Percentiles rank a stretch among this genome's conserved stretches.
These are phyloP conservation scores for Ferdinandea cuprea DNA, from an alignment of 2,888 invertebrate species.

Conservation along the genomic window DNA sequence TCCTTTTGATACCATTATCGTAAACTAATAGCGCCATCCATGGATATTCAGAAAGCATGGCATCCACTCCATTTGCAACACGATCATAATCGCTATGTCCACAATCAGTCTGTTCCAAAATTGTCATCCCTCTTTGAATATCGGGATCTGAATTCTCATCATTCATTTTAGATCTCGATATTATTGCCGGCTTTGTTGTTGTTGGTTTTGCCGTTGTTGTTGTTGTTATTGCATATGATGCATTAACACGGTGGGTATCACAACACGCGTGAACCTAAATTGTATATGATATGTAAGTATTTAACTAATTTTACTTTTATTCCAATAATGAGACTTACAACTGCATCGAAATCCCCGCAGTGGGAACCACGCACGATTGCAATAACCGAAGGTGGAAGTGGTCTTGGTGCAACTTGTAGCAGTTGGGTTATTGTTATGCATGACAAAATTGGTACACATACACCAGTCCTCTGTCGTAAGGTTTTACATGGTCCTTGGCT, in stretches of 20 bases:
- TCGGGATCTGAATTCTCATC: conserved; percentile 5
- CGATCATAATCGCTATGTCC: conserved; percentile 84
- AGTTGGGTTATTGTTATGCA: conserved; percentile 55
- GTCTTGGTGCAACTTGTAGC: conserved; percentile 25
- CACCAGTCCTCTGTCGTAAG: conserved; percentile 22
- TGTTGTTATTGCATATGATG: not conserved
- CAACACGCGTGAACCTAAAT: conserved; percentile 61
- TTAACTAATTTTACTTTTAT: not conserved
- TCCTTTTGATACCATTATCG: conserved; percentile 31
- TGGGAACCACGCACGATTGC: conserved; percentile 41
- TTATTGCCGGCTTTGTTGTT: not conserved
- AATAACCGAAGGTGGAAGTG: conserved; percentile 39
- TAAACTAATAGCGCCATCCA: conserved; percentile 90
- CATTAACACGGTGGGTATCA: conserved; percentile 7
- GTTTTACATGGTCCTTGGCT: conserved; percentile 57
- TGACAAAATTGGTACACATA: conserved; percentile 58
- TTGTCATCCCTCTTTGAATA: conserved; percentile 38
- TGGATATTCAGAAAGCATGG: conserved; percentile 86
- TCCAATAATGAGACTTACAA: conserved; percentile 14
- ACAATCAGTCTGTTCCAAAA: conserved; percentile 80
- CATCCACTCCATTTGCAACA: conserved; percentile 86
- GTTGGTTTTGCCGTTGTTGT: not conserved
- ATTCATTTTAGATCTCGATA: not conserved
- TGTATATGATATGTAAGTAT: not conserved
- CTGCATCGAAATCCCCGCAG: conserved; percentile 47